These are phyloP conservation scores for Siphonodentalium dalli DNA, from an alignment of 2,888 invertebrate genomes.

Conservation along the genomic window DNA sequence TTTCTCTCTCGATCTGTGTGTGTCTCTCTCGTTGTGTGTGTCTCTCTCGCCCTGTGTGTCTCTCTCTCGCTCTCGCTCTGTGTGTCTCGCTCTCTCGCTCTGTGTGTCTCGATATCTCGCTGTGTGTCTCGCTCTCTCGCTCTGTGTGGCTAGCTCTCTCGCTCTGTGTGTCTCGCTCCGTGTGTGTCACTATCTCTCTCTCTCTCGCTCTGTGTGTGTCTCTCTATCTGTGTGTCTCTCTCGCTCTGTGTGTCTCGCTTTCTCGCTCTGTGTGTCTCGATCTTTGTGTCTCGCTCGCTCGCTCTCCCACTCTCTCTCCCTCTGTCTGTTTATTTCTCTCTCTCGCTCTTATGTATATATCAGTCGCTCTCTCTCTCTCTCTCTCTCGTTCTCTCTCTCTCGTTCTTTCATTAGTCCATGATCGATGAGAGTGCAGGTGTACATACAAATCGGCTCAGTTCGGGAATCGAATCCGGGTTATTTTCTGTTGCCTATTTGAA, in stretches of 20 bases:
- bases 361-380: no score
- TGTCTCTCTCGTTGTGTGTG: background rate
- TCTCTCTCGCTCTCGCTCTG: background rate
- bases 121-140: background rate
- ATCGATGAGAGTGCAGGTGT: no score
- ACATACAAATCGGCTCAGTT: no score
- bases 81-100: background rate
- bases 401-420: no score
- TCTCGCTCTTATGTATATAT: no score
- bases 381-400: no score
- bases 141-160: background rate
- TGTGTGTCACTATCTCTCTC: background rate
- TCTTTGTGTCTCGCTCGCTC: background rate
- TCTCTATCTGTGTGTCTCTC: no score
- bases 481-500: no score
- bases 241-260: background rate
- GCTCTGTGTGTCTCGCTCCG: background rate
- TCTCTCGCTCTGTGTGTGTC: no score
- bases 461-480: no score
- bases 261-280: background rate
- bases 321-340: background rate
- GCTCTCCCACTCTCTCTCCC: no score
- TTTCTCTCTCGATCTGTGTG: slow-evolving; percentile 1
- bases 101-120: background rate
- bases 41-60: no score